phyloP scores from a whole-genome alignment of 2,113 vertebrate genomes.

The Nansenia antarctica region DNA sequence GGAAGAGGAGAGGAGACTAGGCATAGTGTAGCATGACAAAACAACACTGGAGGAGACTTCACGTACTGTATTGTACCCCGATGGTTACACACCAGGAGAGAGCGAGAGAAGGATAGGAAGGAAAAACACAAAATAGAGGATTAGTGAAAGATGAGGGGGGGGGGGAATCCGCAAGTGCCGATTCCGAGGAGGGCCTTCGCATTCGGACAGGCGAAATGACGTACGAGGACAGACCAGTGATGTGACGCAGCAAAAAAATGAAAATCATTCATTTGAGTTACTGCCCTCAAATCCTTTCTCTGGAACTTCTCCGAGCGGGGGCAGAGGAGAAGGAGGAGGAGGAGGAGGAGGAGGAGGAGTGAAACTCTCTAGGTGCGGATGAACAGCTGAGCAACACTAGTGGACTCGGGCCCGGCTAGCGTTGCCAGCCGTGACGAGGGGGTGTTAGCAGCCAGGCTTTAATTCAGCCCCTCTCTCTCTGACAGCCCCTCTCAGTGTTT shows the following conservation, averaged over 20 bases:
- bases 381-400: not conserved
- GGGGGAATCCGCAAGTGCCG: too few species aligned
- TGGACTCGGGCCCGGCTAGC: not conserved
- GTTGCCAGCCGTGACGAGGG: slow-evolving; percentile 30
- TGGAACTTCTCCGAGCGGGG: not conserved
- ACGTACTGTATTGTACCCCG: too few species aligned
- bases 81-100: not conserved
- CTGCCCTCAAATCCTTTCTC: not conserved
- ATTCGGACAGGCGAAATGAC: too few species aligned
- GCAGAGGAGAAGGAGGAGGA: not conserved
- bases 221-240: too few species aligned
- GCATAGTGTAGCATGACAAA: not conserved
- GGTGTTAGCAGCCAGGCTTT: not conserved
- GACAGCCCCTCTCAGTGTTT: slow-evolving; percentile 40
- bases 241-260: not conserved
- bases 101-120: not conserved
- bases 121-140: slow-evolving; percentile 23
- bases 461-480: slow-evolving; percentile 18
- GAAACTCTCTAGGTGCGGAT: not conserved
- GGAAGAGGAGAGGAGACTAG: not conserved
- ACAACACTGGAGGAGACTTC: not conserved
- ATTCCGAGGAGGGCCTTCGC: too few species aligned
- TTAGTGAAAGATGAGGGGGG: slow-evolving; percentile 7
- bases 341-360: not conserved
- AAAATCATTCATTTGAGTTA: not conserved